Percentiles rank a stretch among this genome's conserved stretches.
Conservation (phyloP, 92 coral and sea anemone genomes). For the Virgularia gustaviana region DNA sequence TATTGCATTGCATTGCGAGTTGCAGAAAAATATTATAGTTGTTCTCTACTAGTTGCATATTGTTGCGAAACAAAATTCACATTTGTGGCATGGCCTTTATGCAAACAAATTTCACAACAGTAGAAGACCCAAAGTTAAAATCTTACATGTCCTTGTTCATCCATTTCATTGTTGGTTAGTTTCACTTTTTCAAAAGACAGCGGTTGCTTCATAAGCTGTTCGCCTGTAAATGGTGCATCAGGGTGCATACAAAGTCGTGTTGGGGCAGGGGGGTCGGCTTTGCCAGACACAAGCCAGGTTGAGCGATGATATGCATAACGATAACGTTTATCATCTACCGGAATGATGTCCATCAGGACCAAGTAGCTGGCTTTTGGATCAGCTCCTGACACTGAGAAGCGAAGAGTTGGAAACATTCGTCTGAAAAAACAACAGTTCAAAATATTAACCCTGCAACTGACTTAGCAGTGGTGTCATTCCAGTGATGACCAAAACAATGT, state of each 20-base stretch:
- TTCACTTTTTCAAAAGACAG: slow-evolving; percentile 95
- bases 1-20: too few relatives aligned
- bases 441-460: not conserved
- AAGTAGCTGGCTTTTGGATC: slow-evolving; percentile 88
- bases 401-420: slow-evolving; percentile 93
- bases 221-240: slow-evolving; percentile 96
- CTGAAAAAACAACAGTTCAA: slow-evolving; percentile 20
- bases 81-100: not conserved
- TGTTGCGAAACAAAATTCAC: not conserved
- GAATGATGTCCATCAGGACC: slow-evolving; percentile 94
- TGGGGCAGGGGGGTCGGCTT: slow-evolving; percentile 96
- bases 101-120: not conserved
- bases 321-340: slow-evolving; percentile 97
- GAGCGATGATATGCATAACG: slow-evolving; percentile 98
- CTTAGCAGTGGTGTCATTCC: too few relatives aligned
- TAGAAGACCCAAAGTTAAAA: not conserved
- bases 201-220: slow-evolving; percentile 87
- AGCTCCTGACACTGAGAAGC: slow-evolving; percentile 88
- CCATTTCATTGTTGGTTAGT: slow-evolving; percentile 80
- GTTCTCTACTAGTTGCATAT: too few relatives aligned
- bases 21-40: too few relatives aligned
- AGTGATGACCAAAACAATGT: too few relatives aligned
- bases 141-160: slow-evolving; percentile 92
- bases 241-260: slow-evolving; percentile 95
- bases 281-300: slow-evolving; percentile 95